Percentiles rank a stretch among this genome's conserved stretches.
phyloP scores from a whole-genome alignment of 2,888 invertebrate genomes.

The Terebella lapidaria region DNA sequence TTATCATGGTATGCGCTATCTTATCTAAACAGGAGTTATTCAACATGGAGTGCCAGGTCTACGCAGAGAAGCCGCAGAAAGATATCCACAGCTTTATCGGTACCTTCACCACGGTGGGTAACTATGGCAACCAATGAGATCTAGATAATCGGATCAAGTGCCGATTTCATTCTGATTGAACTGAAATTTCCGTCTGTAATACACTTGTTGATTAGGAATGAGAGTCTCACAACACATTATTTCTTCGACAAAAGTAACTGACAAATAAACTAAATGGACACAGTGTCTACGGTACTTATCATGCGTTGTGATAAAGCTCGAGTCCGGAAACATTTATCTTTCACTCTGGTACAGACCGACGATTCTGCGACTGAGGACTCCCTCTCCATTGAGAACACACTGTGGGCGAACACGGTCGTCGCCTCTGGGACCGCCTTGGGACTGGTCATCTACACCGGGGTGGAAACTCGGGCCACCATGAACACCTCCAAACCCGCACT shows the following conservation, averaged over 20 bases:
- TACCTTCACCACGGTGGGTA: conserved; percentile 46
- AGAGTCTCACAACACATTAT: too few relatives aligned
- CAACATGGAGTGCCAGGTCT: conserved; percentile 77
- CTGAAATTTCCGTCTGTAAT: too few relatives aligned
- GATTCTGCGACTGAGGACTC: conserved; percentile 68
- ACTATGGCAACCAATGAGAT: not conserved
- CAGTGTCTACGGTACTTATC: too few relatives aligned
- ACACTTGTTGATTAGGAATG: too few relatives aligned
- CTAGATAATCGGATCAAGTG: too few relatives aligned
- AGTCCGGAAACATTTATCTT: too few relatives aligned
- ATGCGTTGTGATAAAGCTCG: too few relatives aligned
- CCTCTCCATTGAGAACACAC: conserved; percentile 88
- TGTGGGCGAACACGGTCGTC: conserved; percentile 98
- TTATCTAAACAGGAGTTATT: conserved; percentile 58
- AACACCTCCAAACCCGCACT: conserved; percentile 94
- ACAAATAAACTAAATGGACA: too few relatives aligned
- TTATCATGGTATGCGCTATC: too few relatives aligned
- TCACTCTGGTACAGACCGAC: conserved; percentile 54
- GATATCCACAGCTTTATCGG: conserved; percentile 83
- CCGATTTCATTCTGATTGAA: too few relatives aligned
- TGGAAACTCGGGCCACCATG: conserved; percentile 96
- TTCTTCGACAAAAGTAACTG: too few relatives aligned
- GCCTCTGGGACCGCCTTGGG: conserved; percentile 92
- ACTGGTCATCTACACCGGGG: conserved; percentile 93
- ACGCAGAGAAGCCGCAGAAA: conserved; percentile 94